Evolutionary conservation across 1,140 invertebrate genomes (phyloP).

Genomic region (Portunus trituberculatus): DNA sequence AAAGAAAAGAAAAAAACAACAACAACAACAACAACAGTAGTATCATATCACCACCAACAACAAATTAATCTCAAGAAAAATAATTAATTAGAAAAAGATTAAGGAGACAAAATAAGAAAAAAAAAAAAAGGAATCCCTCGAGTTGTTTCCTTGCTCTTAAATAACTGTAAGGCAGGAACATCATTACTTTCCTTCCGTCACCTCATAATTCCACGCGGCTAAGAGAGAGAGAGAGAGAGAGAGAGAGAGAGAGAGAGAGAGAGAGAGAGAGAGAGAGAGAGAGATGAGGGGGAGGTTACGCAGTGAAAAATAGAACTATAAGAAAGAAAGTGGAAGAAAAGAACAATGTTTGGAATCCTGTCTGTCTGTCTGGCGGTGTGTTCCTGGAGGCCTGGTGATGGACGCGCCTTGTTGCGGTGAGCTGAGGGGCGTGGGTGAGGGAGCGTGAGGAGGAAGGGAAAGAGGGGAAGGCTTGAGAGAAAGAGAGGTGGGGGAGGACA

Average conservation of each 20-base stretch:
- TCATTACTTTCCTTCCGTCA: too few species aligned
- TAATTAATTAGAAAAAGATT: not conserved
- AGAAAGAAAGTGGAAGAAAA: not conserved
- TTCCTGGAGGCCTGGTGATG: constrained; percentile 27
- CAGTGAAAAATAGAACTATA: constrained; percentile 28
- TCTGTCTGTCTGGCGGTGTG: not conserved
- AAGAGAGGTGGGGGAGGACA: not conserved
- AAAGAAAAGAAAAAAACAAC: not conserved
- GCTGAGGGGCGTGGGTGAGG: not conserved
- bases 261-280: not conserved
- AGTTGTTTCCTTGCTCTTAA: too few species aligned
- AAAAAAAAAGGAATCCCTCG: not conserved
- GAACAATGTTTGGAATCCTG: constrained; percentile 35
- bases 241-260: not conserved
- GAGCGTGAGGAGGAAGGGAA: not conserved
- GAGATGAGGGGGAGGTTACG: not conserved
- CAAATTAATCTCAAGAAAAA: too few species aligned
- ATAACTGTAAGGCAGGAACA: too few species aligned
- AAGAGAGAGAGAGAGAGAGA: not conserved
- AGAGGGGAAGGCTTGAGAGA: not conserved
- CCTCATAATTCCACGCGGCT: too few species aligned
- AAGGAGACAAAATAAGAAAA: not conserved
- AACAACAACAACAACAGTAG: not conserved
- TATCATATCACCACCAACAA: too few species aligned
- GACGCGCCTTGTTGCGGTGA: not conserved